A percentile compares a stretch with the other conserved stretches of the same genome.
phyloP scores from a whole-genome alignment of 2,888 invertebrate genomes.

The Ormyrus rosae region DNA sequence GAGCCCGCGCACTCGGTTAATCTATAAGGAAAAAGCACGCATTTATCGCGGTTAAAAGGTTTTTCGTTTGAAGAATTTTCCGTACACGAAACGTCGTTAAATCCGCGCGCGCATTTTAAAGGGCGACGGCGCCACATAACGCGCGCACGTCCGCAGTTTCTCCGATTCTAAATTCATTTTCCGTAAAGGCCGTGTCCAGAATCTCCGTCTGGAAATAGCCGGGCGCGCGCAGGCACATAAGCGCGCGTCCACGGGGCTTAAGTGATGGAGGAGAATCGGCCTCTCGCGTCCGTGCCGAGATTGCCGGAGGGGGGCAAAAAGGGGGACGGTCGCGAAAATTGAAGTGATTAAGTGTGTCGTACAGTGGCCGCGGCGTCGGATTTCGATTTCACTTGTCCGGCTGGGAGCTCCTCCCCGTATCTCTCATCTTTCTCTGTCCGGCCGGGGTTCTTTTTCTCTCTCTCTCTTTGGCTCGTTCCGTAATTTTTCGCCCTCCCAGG shows the following conservation, averaged over 20 bases:
- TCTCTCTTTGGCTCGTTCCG: neutral
- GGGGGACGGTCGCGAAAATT: slow-evolving; percentile 3
- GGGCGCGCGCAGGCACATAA: too few relatives aligned
- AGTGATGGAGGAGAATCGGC: slow-evolving; percentile 24
- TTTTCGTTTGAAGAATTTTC: too few relatives aligned
- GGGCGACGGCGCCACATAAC: too few relatives aligned
- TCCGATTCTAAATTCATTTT: too few relatives aligned
- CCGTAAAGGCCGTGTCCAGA: too few relatives aligned
- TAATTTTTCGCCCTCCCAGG: slow-evolving; percentile 38
- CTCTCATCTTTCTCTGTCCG: slow-evolving; percentile 46
- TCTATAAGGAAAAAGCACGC: too few relatives aligned
- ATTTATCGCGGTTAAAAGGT: too few relatives aligned
- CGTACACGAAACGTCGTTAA: too few relatives aligned
- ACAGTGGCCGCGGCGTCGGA: neutral
- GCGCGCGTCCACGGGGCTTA: neutral
- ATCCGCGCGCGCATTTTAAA: too few relatives aligned
- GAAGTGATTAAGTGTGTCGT: slow-evolving; percentile 42
- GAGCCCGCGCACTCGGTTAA: too few relatives aligned
- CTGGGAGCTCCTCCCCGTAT: neutral
- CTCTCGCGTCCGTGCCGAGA: neutral
- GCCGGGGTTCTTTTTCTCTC: slow-evolving; percentile 7
- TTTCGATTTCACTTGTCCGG: slow-evolving; percentile 50
- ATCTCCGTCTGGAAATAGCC: too few relatives aligned
- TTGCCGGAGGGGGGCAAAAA: neutral
- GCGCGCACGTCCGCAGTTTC: too few relatives aligned